Percentiles rank a stretch among this genome's conserved stretches.
These are phyloP conservation scores for Rhynchophorus ferrugineus DNA, from an alignment of 1,140 invertebrate genomes.

Conservation along the genomic window DNA sequence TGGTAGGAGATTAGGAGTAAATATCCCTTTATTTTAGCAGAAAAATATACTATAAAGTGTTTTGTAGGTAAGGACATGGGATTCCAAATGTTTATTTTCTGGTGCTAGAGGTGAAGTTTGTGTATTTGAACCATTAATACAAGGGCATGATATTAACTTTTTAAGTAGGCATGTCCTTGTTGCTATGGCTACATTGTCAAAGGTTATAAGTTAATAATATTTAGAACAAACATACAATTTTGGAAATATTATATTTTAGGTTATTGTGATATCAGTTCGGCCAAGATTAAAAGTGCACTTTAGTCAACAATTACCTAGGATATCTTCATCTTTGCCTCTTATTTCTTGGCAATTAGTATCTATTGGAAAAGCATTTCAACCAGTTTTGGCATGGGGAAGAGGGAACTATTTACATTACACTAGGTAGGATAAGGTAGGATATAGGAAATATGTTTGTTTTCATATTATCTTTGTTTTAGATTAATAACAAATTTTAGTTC, in stretches of 20 bases:
- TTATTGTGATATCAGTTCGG: constrained; percentile 68
- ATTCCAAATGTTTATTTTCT: constrained; percentile 85
- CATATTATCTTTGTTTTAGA: constrained; percentile 4
- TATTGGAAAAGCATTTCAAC: constrained; percentile 64
- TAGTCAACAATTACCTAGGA: constrained; percentile 47
- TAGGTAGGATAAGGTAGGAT: no score
- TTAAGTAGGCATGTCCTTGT: constrained; percentile 71
- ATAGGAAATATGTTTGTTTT: no score
- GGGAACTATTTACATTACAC: constrained; percentile 76
- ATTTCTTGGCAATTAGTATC: constrained; percentile 88
- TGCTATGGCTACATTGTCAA: constrained; percentile 87
- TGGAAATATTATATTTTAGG: constrained; percentile 25
- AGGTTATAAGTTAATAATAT: constrained; percentile 49
- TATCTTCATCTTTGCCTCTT: constrained; percentile 69
- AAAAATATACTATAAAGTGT: no score
- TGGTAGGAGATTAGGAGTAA: constrained; percentile 78
- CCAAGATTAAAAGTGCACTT: constrained; percentile 54
- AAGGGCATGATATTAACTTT: constrained; percentile 60
- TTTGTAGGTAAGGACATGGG: constrained; percentile 56
- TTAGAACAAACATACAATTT: not conserved
- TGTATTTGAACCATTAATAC: constrained; percentile 75
- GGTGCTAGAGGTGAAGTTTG: constrained; percentile 92
- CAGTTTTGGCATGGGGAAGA: constrained; percentile 79
- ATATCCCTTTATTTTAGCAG: not conserved
- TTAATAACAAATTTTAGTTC: constrained; percentile 21